A percentile compares a stretch with the other conserved stretches of the same genome.
Conservation (phyloP, 2,113 vertebrate species). For the Okapia johnstoni region DNA sequence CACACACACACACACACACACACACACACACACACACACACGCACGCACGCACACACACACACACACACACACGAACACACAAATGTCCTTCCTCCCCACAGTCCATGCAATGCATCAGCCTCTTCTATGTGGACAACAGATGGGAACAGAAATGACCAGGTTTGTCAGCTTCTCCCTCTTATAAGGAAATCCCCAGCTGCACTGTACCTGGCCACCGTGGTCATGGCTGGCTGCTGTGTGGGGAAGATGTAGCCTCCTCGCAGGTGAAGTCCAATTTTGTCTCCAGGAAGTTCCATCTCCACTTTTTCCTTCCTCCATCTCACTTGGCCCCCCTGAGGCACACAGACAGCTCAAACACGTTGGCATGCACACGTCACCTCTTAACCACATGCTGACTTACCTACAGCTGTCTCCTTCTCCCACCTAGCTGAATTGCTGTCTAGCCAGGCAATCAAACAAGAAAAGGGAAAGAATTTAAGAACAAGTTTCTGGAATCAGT, state of each 20-base stretch:
- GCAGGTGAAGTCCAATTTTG: conserved; percentile 93
- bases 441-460: background rate
- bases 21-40: too few species aligned
- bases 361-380: accelerated
- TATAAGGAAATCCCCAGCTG: background rate
- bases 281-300: conserved; percentile 84
- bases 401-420: background rate
- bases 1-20: too few species aligned
- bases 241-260: conserved; percentile 92
- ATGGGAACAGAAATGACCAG: background rate
- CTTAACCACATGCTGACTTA: accelerated
- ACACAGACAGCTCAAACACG: background rate
- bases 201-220: conserved; percentile 85
- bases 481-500: background rate
- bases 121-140: background rate
- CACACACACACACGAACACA: too few species aligned
- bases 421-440: background rate
- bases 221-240: conserved; percentile 87
- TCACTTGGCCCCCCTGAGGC: conserved; percentile 76
- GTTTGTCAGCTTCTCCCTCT: background rate
- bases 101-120: accelerated
- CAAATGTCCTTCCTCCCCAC: too few species aligned
- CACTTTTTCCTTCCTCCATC: conserved; percentile 64
- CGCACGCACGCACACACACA: too few species aligned
- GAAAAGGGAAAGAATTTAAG: background rate